Conservation (phyloP, 2,113 vertebrate genomes). For the Mormoops blainvillei region DNA sequence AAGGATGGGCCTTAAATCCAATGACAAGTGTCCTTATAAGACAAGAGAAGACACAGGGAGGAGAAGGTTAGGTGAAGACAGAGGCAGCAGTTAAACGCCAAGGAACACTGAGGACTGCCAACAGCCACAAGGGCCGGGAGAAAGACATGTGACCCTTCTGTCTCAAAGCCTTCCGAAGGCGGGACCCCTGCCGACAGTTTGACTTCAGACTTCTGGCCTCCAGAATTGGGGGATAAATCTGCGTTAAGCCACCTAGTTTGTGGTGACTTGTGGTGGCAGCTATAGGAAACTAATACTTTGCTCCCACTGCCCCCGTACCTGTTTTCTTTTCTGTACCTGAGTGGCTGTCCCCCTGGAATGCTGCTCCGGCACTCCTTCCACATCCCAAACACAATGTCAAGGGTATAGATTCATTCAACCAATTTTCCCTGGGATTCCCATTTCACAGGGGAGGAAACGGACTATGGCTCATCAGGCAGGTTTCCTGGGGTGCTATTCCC, state of each 20-base stretch:
- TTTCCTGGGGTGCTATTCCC: not conserved
- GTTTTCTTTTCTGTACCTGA: not conserved
- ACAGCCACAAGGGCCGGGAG: not conserved
- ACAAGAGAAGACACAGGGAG: not conserved
- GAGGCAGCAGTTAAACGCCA: not conserved
- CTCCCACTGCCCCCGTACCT: not conserved
- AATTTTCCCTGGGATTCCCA: not conserved
- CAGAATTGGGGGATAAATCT: too few species aligned
- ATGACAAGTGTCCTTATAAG: not conserved
- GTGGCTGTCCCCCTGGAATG: not conserved
- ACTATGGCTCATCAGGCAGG: not conserved
- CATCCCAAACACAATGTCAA: not conserved
- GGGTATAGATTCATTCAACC: rapidly evolving
- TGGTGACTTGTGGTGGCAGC: too few species aligned
- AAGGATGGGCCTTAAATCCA: not conserved
- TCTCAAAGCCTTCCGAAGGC: not conserved
- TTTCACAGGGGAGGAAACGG: not conserved
- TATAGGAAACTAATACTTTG: not conserved
- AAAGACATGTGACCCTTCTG: not conserved
- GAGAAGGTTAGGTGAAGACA: not conserved
- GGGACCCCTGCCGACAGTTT: not conserved
- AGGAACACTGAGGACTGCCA: rapidly evolving
- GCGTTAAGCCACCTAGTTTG: not conserved
- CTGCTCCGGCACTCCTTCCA: not conserved
- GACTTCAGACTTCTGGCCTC: not conserved